phyloP scores from a whole-genome alignment of 2,113 vertebrate genomes.

The Triplophysa tibetana region DNA sequence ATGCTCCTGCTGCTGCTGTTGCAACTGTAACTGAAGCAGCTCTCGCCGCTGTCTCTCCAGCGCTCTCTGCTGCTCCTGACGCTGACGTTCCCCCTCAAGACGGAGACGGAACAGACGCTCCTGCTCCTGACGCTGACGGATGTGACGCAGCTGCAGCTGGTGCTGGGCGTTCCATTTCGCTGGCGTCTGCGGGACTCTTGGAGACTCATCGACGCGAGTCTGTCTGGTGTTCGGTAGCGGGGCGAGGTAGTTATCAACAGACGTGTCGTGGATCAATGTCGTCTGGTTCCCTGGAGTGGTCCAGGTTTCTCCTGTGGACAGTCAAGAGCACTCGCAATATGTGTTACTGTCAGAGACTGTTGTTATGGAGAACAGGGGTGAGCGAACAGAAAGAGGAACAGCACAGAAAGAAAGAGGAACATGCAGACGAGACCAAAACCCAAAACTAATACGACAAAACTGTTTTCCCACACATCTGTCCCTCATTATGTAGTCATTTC shows the following conservation, averaged over 20 bases:
- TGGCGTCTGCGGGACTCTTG: not conserved
- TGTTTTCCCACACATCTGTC: constrained; percentile 20
- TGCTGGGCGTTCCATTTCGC: constrained; percentile 53
- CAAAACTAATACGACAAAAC: constrained; percentile 20
- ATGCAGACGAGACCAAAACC: constrained; percentile 35
- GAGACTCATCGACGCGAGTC: constrained; percentile 19
- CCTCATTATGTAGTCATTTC: not conserved
- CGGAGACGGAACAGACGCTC: constrained; percentile 64
- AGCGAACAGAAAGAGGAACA: constrained; percentile 34
- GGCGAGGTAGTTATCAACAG: constrained; percentile 70
- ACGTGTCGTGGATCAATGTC: constrained; percentile 64
- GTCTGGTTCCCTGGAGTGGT: constrained; percentile 50
- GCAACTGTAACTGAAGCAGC: constrained; percentile 66
- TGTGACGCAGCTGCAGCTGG: constrained; percentile 53
- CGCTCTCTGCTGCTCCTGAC: constrained; percentile 67
- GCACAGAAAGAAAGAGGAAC: constrained; percentile 6
- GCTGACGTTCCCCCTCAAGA: constrained; percentile 66
- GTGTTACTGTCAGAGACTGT: constrained; percentile 61
- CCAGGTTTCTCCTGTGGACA: constrained; percentile 69
- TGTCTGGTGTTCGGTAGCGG: constrained; percentile 57
- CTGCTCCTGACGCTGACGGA: constrained; percentile 59
- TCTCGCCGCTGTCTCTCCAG: constrained; percentile 68
- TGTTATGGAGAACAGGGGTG: constrained; percentile 60
- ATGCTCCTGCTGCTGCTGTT: constrained; percentile 69
- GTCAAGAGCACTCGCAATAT: constrained; percentile 72